A percentile compares a stretch with the other conserved stretches of the same genome.
These are phyloP conservation scores for Sacculina carcini DNA, from an alignment of 2,888 invertebrate species.

Conservation along the genomic window DNA sequence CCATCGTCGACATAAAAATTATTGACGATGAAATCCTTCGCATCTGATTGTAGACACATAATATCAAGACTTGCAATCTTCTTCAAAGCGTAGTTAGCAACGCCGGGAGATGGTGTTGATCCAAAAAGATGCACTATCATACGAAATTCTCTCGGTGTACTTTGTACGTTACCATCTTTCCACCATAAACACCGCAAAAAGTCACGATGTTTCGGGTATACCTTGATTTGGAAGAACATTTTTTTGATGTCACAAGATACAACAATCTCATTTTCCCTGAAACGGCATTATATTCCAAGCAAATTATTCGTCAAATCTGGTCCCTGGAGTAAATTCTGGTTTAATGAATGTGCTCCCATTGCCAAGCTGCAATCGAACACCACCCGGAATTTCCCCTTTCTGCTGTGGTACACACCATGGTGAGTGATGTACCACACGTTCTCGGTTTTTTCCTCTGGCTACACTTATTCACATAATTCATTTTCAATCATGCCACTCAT, in stretches of 20 bases:
- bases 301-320: not conserved
- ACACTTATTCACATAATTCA: no score
- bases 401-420: not conserved
- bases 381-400: not conserved
- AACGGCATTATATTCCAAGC: not conserved
- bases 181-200: slow-evolving; percentile 3
- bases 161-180: not conserved
- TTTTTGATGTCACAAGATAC: not conserved
- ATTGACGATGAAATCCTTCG: not conserved
- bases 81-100: slow-evolving; percentile 4
- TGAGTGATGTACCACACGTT: not conserved
- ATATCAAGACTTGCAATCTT: not conserved
- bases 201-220: slow-evolving; percentile 1
- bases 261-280: not conserved
- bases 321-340: not conserved
- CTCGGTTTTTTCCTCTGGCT: not conserved
- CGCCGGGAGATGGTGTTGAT: not conserved
- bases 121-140: slow-evolving; percentile 8
- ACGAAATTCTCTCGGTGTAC: not conserved
- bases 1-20: slow-evolving; percentile 15
- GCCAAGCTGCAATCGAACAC: not conserved
- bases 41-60: not conserved
- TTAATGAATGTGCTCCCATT: not conserved
- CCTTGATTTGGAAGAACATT: slow-evolving; percentile 1
- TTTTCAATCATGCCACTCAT: not conserved